Percentiles rank a stretch among this genome's conserved stretches.
phyloP scores from a whole-genome alignment of 2,888 invertebrate genomes.

The Mesorhabditis belari region DNA sequence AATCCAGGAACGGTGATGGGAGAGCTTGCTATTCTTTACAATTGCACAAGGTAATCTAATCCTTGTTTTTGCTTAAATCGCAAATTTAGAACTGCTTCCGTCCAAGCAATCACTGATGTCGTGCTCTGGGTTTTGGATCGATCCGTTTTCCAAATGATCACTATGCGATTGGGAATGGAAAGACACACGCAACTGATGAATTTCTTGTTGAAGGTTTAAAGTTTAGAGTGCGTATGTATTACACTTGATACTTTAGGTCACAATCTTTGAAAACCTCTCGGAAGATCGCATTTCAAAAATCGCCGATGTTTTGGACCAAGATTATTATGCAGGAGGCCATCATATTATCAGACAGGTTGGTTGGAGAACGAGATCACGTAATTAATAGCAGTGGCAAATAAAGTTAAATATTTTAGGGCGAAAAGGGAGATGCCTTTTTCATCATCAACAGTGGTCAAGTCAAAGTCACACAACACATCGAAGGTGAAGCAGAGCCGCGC shows the following conservation, averaged over 20 bases:
- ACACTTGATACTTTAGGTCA: constrained; percentile 27
- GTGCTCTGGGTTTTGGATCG: constrained; percentile 83
- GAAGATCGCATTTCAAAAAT: constrained; percentile 62
- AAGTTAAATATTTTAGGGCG: background rate
- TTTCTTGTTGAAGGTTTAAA: constrained; percentile 64
- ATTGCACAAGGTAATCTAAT: constrained; percentile 67
- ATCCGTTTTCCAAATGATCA: constrained; percentile 78
- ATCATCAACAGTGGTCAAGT: constrained; percentile 69
- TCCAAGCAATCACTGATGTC: constrained; percentile 70
- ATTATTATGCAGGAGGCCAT: constrained; percentile 68
- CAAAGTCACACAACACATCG: constrained; percentile 54
- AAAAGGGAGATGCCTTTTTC: constrained; percentile 75
- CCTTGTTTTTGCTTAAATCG: too few relatives aligned
- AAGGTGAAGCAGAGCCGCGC: constrained; percentile 60
- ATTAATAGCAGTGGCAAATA: background rate
- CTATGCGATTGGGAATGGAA: constrained; percentile 77
- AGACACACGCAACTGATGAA: constrained; percentile 77
- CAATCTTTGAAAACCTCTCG: constrained; percentile 48
- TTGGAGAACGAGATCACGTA: too few relatives aligned
- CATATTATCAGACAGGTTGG: constrained; percentile 79
- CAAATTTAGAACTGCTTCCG: constrained; percentile 47
- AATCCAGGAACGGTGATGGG: constrained; percentile 77
- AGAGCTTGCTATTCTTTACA: constrained; percentile 85
- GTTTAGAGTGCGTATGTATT: background rate
- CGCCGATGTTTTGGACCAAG: constrained; percentile 75